Evolutionary conservation across 2,888 invertebrate species (phyloP), one percentile per base, ranked within the genome.

Genomic region (Perithous albicinctus): DNA sequence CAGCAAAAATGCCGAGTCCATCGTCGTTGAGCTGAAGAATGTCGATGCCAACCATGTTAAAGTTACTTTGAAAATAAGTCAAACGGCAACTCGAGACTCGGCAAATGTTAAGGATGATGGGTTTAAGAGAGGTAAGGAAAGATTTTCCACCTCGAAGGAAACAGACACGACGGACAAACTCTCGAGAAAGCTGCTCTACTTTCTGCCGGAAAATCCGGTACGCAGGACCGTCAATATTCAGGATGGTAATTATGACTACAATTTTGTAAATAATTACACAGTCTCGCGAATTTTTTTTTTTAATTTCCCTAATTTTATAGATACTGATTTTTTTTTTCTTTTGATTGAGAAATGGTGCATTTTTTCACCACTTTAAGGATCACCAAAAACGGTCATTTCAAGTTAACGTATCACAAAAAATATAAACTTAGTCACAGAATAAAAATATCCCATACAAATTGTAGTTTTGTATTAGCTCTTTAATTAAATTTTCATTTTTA

Each of bases 1-100:
- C 54, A 93, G 93, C 0, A 90, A 93, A 85, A 84, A 80, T 41
- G 59, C 29, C 0, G 59, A 74, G 7, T 54, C 76, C 1, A 43
- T 87, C 5, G 41, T 15, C 1, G 32, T 86, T 8, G 61, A 73
- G 6, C 32, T 84, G 1, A 63, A 20, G 1, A 32, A 79, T 2
- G 61, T 83, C 18, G 84, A 85, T 26, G 64, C 32, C 7, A 72
- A 83, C 32, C 86, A 87, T 63, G 23, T 87, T 10, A 67, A 82
- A 32, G 72, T 88, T 8, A 51, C 41, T 26, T 18, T 85, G 5
- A 75, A 61, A 26, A 80, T 64, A 12, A 29, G 10, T 2, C 20
- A 56, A 20, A 46, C 23, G 38, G 8, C 2, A 7, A 23, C n/a
- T 29, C 66, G 26, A 41, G 20, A 1, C 12, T 15, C 12, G 41